Evolutionary conservation across 2,888 invertebrate species (phyloP), one percentile per base, ranked within the genome.

Genomic region (Neoscelio sp.): DNA sequence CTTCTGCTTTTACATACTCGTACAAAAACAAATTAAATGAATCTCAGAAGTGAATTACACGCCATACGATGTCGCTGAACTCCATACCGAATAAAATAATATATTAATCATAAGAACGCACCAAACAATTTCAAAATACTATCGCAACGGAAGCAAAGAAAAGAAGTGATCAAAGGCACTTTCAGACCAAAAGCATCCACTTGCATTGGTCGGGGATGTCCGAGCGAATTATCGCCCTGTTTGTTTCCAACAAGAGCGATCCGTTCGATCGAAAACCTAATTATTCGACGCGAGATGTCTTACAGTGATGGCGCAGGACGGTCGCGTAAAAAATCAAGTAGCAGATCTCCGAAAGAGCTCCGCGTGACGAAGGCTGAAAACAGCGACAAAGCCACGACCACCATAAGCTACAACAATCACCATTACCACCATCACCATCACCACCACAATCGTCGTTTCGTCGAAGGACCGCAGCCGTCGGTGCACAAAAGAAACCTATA

Each of bases 401-500:
- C 88, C n/a, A 87, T 89, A 56, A 88, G 82, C 56, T 87, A 87
- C 70, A 83, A 77, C 42, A 85, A 83, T 52, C 86, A 87, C 56
- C 87, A 87, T 68, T 86, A 85, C 73, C 87, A 84, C 38, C 82
- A 84, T 42, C 82, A 85, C 60, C 84, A 84, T 46, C 84, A 84
- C 50, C 85, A 85, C 62, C 83, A 86, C 73, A 79, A 56, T 28
- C 87, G 84, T 70, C 85, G 85, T 17, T 86, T 84, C 54, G 75
- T 84, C 18, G 89, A 89, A 87, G 92, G 91, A 79, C 91, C 93
- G 89, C 94, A 93, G 89, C 93, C 94, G 87, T 96, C 96, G 71
- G 95, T 96, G 87, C 96, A 96, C 91, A 96, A 96, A 91, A 94
- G 95, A 91, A 97, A 96, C 91, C 93, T 97, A 87, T 96, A 96